phyloP scores from a whole-genome alignment of 2,113 vertebrate genomes.

The Ictalurus punctatus region DNA sequence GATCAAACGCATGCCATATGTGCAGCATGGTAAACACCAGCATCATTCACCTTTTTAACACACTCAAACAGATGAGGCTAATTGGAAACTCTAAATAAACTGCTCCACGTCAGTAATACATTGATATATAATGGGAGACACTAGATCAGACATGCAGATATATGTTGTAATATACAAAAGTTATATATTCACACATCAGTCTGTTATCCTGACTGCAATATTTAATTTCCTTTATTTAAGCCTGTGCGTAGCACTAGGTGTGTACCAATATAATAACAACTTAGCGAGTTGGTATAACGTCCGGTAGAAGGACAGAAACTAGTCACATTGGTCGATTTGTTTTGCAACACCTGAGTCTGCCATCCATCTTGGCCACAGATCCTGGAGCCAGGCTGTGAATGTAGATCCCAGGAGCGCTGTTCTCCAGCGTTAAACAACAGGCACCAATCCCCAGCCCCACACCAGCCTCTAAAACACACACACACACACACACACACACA shows the following conservation, averaged over 20 bases:
- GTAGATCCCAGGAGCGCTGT: constrained; percentile 88
- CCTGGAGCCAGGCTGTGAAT: constrained; percentile 93
- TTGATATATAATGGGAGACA: background rate
- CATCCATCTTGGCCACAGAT: constrained; percentile 94
- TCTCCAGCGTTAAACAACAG: constrained; percentile 88
- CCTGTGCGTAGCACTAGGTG: background rate
- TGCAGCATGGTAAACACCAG: background rate
- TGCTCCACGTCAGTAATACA: background rate
- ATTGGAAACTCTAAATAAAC: background rate
- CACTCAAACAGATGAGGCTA: background rate
- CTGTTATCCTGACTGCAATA: background rate
- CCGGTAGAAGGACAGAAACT: background rate
- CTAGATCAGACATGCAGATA: background rate
- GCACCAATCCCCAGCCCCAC: constrained; percentile 92
- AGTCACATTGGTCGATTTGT: background rate
- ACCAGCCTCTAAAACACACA: constrained; percentile 77
- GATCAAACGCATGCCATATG: constrained; percentile 20
- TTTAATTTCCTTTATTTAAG: background rate
- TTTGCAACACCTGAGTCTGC: constrained; percentile 82
- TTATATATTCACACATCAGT: background rate
- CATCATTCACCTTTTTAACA: constrained; percentile 1
- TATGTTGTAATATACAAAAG: background rate
- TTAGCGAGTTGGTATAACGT: background rate
- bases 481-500: constrained; percentile 34
- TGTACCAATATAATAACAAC: background rate